A percentile compares a stretch with the other conserved stretches of the same genome.
Conservation (phyloP, 2,888 invertebrate genomes). For the Lysandra bellargus region DNA sequence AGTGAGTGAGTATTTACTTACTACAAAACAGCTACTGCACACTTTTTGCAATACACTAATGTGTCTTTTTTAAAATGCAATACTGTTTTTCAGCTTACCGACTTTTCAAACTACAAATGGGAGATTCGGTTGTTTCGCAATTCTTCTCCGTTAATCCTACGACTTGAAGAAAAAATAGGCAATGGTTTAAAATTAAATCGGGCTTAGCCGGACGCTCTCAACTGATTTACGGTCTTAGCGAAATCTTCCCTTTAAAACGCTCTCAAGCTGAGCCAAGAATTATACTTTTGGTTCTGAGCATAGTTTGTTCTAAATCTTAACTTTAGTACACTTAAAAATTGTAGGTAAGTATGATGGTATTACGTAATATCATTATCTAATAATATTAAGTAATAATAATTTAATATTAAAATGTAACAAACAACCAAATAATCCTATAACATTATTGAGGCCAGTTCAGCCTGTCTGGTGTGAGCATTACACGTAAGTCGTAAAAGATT, state of each 20-base stretch:
- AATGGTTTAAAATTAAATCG: slow-evolving; percentile 8
- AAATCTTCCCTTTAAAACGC: slow-evolving; percentile 17
- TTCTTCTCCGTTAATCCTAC: not conserved
- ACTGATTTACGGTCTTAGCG: slow-evolving; percentile 1
- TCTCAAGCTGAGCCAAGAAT: not conserved
- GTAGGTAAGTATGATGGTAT: not conserved
- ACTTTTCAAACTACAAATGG: not conserved
- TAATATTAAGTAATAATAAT: not conserved
- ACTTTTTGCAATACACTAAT: too few relatives aligned
- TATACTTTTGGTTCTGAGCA: not conserved
- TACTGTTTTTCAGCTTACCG: not conserved
- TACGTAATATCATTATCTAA: not conserved
- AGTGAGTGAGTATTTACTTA: too few relatives aligned
- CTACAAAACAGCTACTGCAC: not conserved
- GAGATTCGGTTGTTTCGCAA: not conserved
- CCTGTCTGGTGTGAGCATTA: too few relatives aligned
- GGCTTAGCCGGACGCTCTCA: not conserved
- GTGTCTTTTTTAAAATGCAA: slow-evolving; percentile 1
- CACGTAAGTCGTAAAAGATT: too few relatives aligned
- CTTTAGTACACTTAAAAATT: not conserved
- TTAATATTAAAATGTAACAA: too few relatives aligned
- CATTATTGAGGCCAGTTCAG: too few relatives aligned
- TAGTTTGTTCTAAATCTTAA: not conserved
- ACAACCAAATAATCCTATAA: too few relatives aligned
- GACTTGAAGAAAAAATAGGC: not conserved